Percentiles rank a stretch among this genome's conserved stretches.
Conservation (phyloP, 2,113 vertebrate genomes). For the Hipposideros armiger region DNA sequence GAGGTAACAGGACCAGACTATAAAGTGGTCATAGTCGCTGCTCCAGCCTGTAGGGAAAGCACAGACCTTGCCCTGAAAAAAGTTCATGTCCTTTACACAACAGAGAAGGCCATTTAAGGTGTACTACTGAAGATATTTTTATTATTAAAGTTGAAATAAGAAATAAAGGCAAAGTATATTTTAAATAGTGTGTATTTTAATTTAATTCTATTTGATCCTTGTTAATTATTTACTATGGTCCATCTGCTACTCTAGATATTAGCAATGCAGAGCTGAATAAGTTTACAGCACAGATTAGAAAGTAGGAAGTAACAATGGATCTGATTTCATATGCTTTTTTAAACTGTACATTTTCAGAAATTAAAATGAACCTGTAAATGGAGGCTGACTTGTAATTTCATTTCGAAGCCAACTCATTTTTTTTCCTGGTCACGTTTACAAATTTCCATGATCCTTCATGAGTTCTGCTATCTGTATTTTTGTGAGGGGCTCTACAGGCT, state of each 20-base stretch:
- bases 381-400: neutral
- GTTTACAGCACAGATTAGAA: neutral
- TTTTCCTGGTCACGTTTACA: neutral
- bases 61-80: neutral
- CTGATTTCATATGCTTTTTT: neutral
- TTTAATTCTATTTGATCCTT: neutral
- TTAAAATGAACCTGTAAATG: neutral
- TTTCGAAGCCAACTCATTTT: neutral
- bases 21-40: fast-evolving
- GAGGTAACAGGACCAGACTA: neutral
- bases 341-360: neutral
- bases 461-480: neutral
- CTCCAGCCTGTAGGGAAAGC: neutral
- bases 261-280: neutral
- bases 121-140: neutral
- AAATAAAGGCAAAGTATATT: neutral
- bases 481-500: neutral
- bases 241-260: neutral
- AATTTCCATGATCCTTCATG: neutral
- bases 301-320: neutral
- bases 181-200: neutral
- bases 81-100: no score
- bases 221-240: neutral
- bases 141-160: neutral
- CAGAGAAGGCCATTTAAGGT: neutral